Evolutionary conservation across 2,113 vertebrate genomes (phyloP).

Genomic region (Xenus cinereus): DNA sequence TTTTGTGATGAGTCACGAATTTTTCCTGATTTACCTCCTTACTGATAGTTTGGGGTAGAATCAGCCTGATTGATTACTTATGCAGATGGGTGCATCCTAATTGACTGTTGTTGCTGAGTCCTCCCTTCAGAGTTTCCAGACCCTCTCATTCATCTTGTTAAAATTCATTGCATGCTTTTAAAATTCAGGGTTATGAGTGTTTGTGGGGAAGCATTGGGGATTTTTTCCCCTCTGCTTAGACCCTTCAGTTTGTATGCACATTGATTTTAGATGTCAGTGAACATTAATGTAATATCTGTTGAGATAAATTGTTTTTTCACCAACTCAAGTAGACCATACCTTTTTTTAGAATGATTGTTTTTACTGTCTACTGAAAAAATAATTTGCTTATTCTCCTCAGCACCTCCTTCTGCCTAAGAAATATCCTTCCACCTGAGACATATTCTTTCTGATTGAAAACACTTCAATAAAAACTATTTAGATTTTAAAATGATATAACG

Average conservation of each 20-base stretch:
- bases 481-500: background rate
- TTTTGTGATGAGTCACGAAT: background rate
- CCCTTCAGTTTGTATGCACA: background rate
- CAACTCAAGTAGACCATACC: background rate
- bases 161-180: conserved; percentile 10
- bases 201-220: background rate
- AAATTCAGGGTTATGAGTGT: background rate
- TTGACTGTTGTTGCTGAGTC: background rate
- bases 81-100: conserved; percentile 1
- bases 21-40: background rate
- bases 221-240: background rate
- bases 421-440: background rate
- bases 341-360: background rate
- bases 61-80: background rate
- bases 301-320: background rate
- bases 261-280: conserved; percentile 16
- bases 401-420: background rate
- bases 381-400: background rate
- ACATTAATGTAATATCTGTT: background rate
- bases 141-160: background rate
- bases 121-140: background rate
- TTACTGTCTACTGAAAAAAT: background rate
- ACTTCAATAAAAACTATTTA: conserved; percentile 26
- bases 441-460: conserved; percentile 27
- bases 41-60: background rate